Percentiles rank a stretch among this genome's conserved stretches.
Evolutionary conservation across 2,797 vertebrate genomes (phyloP).

Genomic region (Euthynnus affinis): DNA sequence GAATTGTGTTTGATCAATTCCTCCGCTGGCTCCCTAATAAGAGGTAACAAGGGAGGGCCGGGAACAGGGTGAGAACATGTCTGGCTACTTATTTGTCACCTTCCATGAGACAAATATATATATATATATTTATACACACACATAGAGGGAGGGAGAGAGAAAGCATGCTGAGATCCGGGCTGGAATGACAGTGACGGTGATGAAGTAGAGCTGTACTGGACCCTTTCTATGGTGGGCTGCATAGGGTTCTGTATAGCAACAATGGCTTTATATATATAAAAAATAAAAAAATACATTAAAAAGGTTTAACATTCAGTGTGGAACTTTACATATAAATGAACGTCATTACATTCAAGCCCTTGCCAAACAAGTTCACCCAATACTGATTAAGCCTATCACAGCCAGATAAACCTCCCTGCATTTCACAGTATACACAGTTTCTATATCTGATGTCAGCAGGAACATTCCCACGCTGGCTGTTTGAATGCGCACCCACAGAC

Average conservation of each 20-base stretch:
- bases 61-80: constrained; percentile 29
- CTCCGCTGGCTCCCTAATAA: constrained; percentile 44
- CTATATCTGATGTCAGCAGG: no score
- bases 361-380: no score
- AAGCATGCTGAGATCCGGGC: neutral
- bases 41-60: constrained; percentile 7
- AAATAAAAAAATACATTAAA: neutral
- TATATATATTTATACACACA: neutral
- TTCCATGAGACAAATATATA: constrained; percentile 14
- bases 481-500: no score
- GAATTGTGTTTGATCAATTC: constrained; percentile 57
- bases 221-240: neutral
- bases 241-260: neutral
- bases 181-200: constrained; percentile 2
- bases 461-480: no score
- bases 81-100: constrained; percentile 51
- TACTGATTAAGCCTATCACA: no score
- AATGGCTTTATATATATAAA: neutral
- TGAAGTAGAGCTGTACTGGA: constrained; percentile 5
- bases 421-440: no score
- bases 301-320: no score
- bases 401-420: no score
- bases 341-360: no score
- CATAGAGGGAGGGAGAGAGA: neutral
- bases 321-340: no score